Evolutionary conservation across 1,140 invertebrate species (phyloP), one percentile per base, ranked within the genome.

Genomic region (Pseudobourletiella spinata): DNA sequence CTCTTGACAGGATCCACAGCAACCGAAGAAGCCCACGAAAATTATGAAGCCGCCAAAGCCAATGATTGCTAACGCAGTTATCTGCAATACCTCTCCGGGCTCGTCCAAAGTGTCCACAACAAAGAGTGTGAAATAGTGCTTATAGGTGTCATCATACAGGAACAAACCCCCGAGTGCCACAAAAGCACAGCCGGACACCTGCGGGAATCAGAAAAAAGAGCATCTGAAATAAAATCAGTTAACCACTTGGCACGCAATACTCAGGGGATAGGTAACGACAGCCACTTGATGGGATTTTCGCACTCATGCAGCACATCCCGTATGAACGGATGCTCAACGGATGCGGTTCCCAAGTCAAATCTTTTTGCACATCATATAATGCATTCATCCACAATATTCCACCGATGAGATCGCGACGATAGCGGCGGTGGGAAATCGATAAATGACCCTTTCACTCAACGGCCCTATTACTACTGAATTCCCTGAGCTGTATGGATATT

Each of bases 1-100:
- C 43, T 77, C 77, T 55, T 74, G 74, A 3, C 80, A 61, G 16
- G 78, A 75, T 3, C 77, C 79, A 22, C 78, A 79, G 63, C 80
- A 81, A 4, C 79, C 80, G 59, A 79, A 78, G 69, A 81, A 76
- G 26, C 78, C 77, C 6, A 79, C 75, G n/a, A 73, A 70, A 14
- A 81, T 69, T n/a, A 81, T 74, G 22, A 74, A 70, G n/a, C 73
- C 70, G 24, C 80, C 80, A 20, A 80, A 70, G 15, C 73, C 77
- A 20, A 81, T 71, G 30, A 79, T 66, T 54, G 71, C 74, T 58
- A 77, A 79, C 22, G 79, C 77, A 59, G 79, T 67, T 43, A 78
- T 71, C 62, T 78, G 74, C 15, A 79, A 72, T 14, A 78, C 73
- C 56, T 77, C 73, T 51, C 75, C 68, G 25, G 75, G 74, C 20